These are phyloP conservation scores for Lithophane leautieri DNA, from an alignment of 2,888 invertebrate species.

Conservation along the genomic window DNA sequence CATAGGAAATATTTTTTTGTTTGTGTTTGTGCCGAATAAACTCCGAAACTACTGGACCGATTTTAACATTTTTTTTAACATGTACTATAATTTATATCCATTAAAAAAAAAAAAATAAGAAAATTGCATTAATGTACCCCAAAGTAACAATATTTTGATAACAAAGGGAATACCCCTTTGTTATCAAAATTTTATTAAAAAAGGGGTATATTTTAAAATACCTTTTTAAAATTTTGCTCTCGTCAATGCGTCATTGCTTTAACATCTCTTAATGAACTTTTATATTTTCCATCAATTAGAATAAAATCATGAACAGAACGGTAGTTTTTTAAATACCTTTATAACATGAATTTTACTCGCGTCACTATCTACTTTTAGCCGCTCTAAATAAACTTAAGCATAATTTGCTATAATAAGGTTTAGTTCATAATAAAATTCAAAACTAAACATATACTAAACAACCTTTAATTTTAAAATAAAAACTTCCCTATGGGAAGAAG, in stretches of 20 bases:
- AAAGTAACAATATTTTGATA: too few species aligned
- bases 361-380: neutral
- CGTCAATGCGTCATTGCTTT: neutral
- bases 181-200: too few species aligned
- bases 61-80: too few species aligned
- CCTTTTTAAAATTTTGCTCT: neutral
- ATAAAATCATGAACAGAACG: too few species aligned
- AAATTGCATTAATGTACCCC: too few species aligned
- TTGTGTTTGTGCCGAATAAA: too few species aligned
- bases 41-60: too few species aligned
- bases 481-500: neutral
- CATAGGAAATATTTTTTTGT: too few species aligned
- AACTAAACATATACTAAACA: too few species aligned
- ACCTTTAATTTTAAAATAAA: neutral
- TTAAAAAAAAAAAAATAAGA: too few species aligned
- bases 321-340: neutral
- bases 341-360: neutral
- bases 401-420: neutral
- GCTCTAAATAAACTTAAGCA: neutral
- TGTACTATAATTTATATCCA: too few species aligned
- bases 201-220: neutral
- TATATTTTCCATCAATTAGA: too few species aligned
- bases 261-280: neutral
- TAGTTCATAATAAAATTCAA: neutral
- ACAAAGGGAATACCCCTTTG: neutral